Evolutionary conservation across 2,113 vertebrate genomes (phyloP).

Genomic region (Prietella phreatophila): DNA sequence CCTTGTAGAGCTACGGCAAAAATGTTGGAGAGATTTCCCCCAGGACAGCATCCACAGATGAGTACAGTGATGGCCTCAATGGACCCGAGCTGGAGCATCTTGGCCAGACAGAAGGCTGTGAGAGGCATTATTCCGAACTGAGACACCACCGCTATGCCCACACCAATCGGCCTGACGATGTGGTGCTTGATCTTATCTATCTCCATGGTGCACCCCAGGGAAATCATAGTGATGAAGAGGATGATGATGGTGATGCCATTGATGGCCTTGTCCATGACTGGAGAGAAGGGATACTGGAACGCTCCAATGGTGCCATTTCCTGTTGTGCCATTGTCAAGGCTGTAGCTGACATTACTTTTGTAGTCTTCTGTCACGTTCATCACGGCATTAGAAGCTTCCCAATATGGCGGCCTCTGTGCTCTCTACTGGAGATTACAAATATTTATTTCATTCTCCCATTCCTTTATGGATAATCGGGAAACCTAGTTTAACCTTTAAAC

Average conservation of each 20-base stretch:
- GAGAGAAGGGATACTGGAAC: constrained; percentile 50
- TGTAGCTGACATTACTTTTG: background rate
- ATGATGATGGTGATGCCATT: constrained; percentile 60
- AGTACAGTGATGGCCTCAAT: constrained; percentile 77
- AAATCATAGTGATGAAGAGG: constrained; percentile 74
- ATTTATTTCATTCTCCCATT: background rate
- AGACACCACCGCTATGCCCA: constrained; percentile 72
- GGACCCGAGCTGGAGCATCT: constrained; percentile 67
- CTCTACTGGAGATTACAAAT: background rate
- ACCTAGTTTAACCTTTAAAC: no score
- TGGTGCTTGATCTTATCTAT: constrained; percentile 77
- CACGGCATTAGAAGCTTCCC: background rate
- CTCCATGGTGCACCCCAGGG: constrained; percentile 82
- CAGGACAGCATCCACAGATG: constrained; percentile 83
- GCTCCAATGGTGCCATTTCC: constrained; percentile 48
- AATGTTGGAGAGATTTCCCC: constrained; percentile 79
- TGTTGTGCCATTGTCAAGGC: constrained; percentile 28
- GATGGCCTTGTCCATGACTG: constrained; percentile 62
- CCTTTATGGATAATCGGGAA: no score
- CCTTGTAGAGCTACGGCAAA: constrained; percentile 77
- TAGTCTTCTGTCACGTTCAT: constrained; percentile 60
- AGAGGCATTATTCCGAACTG: constrained; percentile 87
- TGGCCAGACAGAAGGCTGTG: constrained; percentile 75
- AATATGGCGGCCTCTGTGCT: background rate
- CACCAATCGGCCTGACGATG: constrained; percentile 76